Evolutionary conservation across 2,113 vertebrate species (phyloP), one percentile per base, ranked within the genome.

Genomic region (Lucifuga dentata): DNA sequence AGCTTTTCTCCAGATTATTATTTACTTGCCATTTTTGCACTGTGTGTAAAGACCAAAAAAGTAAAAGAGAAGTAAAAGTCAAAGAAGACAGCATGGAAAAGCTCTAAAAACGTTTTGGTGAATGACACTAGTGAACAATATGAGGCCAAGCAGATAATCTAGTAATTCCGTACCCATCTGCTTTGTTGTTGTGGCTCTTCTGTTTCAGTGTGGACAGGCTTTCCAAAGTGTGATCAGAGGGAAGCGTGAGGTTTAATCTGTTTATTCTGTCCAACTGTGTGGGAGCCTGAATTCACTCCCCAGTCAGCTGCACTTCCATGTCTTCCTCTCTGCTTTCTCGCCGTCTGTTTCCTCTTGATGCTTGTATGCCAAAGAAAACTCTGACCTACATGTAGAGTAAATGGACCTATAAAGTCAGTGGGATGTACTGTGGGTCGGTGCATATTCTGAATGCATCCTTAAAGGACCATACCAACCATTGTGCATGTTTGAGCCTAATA

Each of bases 231-330:
- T 11, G 58, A 68, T 36, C 2, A 15, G 43, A 51, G 76, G 40
- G 44, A 26, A 62, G 83, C 9, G 63, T 70, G 77, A 72, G 49
- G 17, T 64, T 73, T 72, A 57, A 70, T 83, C 92, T 92, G 93
- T 94, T 94, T 92, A 90, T 92, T 90, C 87, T 82, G 66, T 56
- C 93, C 91, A 93, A 93, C 93, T 44, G 83, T 65, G 68, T 21
- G 32, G 12, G 29, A 36, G 81, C 49, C 65, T 86, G 65, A 58
- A 73, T 62, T 64, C 79, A 87, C 91, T 73, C 93, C 92, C 90
- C 87, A 57, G 51, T 52, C 56, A 65, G 50, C 21, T 78, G 46
- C 11, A 49, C 55, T 57, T 49, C 53, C 64, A 62, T 59, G 56
- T 36, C 75, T 23, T 48, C 21, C 2, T 60, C 50, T 39, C 44